Evolutionary conservation across 2,888 invertebrate species (phyloP).

Genomic region (Eudasyphora cyanicolor): DNA sequence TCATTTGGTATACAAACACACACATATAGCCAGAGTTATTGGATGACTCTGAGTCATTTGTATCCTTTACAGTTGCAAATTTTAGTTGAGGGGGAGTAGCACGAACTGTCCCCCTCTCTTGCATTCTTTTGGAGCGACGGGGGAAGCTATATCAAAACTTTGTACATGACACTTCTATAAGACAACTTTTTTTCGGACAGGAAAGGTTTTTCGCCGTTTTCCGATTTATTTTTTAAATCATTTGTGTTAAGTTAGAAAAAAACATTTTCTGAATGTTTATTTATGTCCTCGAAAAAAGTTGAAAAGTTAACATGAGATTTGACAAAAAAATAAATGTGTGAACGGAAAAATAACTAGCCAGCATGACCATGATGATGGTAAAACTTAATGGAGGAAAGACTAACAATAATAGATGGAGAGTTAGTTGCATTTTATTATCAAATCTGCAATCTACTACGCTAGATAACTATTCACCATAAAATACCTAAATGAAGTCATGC

Average conservation of each 20-base stretch:
- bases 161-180: constrained; percentile 60
- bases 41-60: constrained; percentile 30
- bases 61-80: constrained; percentile 60
- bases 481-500: too few species aligned
- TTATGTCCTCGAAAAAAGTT: neutral
- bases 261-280: too few species aligned
- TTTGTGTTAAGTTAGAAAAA: too few species aligned
- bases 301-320: neutral
- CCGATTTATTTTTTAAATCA: neutral
- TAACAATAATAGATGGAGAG: too few species aligned
- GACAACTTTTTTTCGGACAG: constrained; percentile 2
- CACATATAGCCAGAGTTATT: too few species aligned
- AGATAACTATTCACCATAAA: too few species aligned
- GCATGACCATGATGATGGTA: neutral
- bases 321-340: neutral
- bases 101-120: neutral
- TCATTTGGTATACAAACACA: neutral
- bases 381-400: too few species aligned
- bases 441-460: too few species aligned
- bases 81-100: constrained; percentile 14
- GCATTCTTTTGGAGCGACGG: neutral
- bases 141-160: constrained; percentile 11
- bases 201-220: neutral
- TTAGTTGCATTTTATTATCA: too few species aligned
- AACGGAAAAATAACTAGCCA: neutral